These are phyloP conservation scores for Batillaria attramentaria DNA, from an alignment of 1,140 invertebrate genomes.

Conservation along the genomic window DNA sequence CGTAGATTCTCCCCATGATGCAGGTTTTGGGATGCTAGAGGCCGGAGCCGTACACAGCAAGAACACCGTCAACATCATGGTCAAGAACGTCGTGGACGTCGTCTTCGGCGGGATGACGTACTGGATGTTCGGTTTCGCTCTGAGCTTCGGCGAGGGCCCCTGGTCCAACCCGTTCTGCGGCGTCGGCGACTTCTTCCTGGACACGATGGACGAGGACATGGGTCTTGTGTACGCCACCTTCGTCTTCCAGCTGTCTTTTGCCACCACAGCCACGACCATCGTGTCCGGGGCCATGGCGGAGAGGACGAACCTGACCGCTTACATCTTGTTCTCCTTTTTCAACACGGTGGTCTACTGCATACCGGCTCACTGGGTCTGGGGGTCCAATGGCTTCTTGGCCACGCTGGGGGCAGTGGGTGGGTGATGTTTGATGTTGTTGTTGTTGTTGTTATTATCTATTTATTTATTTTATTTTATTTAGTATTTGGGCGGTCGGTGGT, in stretches of 20 bases:
- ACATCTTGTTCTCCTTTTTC: slow-evolving; percentile 74
- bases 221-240: slow-evolving; percentile 59
- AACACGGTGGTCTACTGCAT: slow-evolving; percentile 88
- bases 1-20: background rate
- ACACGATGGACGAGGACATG: slow-evolving; percentile 70
- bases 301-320: slow-evolving; percentile 74
- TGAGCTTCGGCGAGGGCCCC: slow-evolving; percentile 85
- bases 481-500: too few species aligned
- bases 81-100: slow-evolving; percentile 79
- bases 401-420: slow-evolving; percentile 53
- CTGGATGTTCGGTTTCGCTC: slow-evolving; percentile 94
- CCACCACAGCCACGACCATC: slow-evolving; percentile 67
- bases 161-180: slow-evolving; percentile 82
- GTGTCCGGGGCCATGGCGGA: slow-evolving; percentile 77
- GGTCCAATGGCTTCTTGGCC: slow-evolving; percentile 49
- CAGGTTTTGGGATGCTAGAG: slow-evolving; percentile 77
- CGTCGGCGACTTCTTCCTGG: slow-evolving; percentile 74
- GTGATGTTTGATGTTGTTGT: too few species aligned
- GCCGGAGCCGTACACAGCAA: slow-evolving; percentile 75
- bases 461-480: too few species aligned
- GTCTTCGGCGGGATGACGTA: slow-evolving; percentile 93
- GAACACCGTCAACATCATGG: slow-evolving; percentile 77
- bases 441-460: too few species aligned
- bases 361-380: slow-evolving; percentile 88
- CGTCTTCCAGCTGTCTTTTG: slow-evolving; percentile 67